These are phyloP conservation scores for Neomonachus schauinslandi DNA, from an alignment of 2,113 vertebrate genomes.

Conservation along the genomic window DNA sequence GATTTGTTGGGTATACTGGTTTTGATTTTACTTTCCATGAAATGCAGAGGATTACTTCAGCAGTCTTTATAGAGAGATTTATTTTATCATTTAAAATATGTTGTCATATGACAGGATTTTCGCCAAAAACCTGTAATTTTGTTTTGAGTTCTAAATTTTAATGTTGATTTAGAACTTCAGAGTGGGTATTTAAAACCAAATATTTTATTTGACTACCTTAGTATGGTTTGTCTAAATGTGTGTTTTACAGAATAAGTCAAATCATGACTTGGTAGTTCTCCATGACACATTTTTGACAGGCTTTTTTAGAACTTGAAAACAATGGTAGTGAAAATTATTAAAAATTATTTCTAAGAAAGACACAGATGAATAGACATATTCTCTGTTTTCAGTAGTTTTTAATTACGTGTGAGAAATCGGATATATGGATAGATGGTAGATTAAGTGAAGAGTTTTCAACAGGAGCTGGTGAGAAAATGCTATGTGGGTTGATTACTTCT, in stretches of 20 bases:
- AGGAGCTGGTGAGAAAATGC: not conserved
- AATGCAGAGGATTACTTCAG: not conserved
- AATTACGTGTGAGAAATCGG: not conserved
- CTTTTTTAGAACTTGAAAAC: conserved; percentile 25
- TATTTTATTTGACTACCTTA: not conserved
- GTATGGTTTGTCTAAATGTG: not conserved
- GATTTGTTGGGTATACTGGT: not conserved
- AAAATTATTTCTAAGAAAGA: not conserved
- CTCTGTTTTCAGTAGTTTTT: not conserved
- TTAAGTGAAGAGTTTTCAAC: not conserved
- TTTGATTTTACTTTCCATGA: not conserved
- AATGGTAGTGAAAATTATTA: not conserved
- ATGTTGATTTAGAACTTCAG: not conserved
- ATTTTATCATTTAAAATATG: not conserved
- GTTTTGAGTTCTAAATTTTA: not conserved
- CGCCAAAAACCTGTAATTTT: not conserved
- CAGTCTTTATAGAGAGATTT: not conserved
- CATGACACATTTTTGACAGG: not conserved
- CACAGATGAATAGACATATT: not conserved
- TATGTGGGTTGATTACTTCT: not conserved
- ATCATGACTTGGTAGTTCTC: not conserved
- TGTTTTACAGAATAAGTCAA: not conserved
- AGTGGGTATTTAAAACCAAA: not conserved
- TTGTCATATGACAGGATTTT: not conserved
- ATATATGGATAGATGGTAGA: not conserved